Conservation (phyloP, 2,888 invertebrate genomes). For the Lumbricus terrestris region DNA sequence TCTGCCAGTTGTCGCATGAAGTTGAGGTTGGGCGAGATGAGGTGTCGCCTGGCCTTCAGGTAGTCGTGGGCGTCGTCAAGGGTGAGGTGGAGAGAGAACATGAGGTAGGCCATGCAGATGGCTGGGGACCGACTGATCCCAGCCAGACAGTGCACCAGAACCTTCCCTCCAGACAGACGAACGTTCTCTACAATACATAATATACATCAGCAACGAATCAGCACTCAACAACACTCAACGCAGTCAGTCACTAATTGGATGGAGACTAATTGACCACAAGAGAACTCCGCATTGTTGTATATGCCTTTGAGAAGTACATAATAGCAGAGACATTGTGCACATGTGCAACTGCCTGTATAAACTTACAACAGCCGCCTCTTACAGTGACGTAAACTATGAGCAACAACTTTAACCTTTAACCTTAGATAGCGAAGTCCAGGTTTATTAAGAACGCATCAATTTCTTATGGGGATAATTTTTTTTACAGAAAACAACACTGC, state of each 20-base stretch:
- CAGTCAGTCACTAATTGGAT: neutral
- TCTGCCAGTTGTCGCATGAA: conserved; percentile 59
- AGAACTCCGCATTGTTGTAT: neutral
- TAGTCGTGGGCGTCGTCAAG: conserved; percentile 59
- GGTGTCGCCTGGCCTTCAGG: conserved; percentile 53
- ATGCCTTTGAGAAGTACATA: neutral
- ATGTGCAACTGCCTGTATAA: neutral
- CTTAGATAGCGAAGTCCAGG: neutral
- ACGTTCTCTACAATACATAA: conserved; percentile 45
- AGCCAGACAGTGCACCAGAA: conserved; percentile 54
- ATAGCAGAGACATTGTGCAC: neutral
- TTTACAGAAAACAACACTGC: too few species aligned
- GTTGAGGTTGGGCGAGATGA: conserved; percentile 60
- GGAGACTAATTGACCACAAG: neutral
- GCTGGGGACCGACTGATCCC: conserved; percentile 55
- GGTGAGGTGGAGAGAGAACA: conserved; percentile 42
- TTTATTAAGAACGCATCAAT: neutral
- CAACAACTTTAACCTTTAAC: neutral
- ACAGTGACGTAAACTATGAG: neutral
- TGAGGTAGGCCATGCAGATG: conserved; percentile 55
- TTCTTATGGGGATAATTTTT: neutral
- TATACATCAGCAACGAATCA: neutral
- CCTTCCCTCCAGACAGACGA: conserved; percentile 46
- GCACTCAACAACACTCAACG: neutral
- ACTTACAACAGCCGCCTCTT: neutral